phyloP scores from a whole-genome alignment of 2,113 vertebrate genomes.

The Pituophis catenifer region DNA sequence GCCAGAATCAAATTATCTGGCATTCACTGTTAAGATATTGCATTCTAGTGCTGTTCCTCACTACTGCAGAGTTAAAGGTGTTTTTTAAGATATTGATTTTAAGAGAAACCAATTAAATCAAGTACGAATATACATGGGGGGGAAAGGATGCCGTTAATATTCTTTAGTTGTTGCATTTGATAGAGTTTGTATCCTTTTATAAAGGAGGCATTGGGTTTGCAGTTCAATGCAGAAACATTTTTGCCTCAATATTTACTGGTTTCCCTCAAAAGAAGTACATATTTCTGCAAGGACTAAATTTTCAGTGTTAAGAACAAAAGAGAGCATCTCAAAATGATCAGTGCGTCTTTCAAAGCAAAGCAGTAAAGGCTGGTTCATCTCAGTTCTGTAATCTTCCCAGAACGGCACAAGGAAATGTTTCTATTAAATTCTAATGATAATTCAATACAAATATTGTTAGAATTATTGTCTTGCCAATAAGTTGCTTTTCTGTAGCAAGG shows the following conservation, averaged over 20 bases:
- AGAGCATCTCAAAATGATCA: not conserved
- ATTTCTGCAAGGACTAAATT: constrained; percentile 21
- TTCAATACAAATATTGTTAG: constrained; percentile 33
- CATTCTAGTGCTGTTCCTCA: constrained; percentile 39
- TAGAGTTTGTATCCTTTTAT: constrained; percentile 31
- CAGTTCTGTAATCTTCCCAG: not conserved
- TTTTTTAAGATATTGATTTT: constrained; percentile 39
- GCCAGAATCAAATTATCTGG: not conserved
- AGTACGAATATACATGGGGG: constrained; percentile 30
- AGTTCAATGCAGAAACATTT: constrained; percentile 21
- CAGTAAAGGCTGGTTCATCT: not conserved
- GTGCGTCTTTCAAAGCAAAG: not conserved
- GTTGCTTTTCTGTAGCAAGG: not conserved
- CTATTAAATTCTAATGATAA: constrained; percentile 36
- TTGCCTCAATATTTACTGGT: not conserved
- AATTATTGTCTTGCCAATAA: not conserved
- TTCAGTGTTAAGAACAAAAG: not conserved
- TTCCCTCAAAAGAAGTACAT: constrained; percentile 2
- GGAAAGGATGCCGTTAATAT: constrained; percentile 38
- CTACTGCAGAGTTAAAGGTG: constrained; percentile 44
- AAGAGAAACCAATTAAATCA: constrained; percentile 47
- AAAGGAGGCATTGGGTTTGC: constrained; percentile 1
- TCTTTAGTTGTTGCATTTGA: constrained; percentile 32
- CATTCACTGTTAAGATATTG: constrained; percentile 39
- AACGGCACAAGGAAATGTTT: not conserved